Conservation (phyloP, 2,797 vertebrate genomes). For the Cynodonichthys magdalenae region DNA sequence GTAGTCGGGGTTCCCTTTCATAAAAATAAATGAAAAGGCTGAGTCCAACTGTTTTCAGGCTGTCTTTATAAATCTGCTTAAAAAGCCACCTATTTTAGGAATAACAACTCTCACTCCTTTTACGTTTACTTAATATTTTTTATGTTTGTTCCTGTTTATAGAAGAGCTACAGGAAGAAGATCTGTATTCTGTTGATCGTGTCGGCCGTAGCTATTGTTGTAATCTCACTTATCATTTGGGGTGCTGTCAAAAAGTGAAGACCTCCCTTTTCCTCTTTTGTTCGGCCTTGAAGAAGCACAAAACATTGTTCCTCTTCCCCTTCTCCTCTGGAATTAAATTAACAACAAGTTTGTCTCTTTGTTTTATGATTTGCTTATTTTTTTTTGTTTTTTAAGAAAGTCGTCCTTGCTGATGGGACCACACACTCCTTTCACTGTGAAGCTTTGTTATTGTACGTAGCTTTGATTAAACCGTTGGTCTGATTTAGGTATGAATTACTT, state of each 20-base stretch:
- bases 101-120: background rate
- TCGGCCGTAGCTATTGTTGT: slow-evolving; percentile 74
- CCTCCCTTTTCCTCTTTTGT: background rate
- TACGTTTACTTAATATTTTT: background rate
- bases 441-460: slow-evolving; percentile 8
- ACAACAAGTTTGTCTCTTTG: background rate
- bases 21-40: background rate
- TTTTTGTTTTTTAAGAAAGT: slow-evolving; percentile 9
- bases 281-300: slow-evolving; percentile 18
- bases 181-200: slow-evolving; percentile 88
- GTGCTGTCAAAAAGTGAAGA: slow-evolving; percentile 11
- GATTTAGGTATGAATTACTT: slow-evolving; percentile 6
- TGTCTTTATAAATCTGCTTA: slow-evolving; percentile 14
- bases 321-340: background rate
- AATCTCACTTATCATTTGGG: slow-evolving; percentile 85
- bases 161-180: slow-evolving; percentile 92
- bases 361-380: slow-evolving; percentile 11
- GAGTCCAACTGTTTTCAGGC: slow-evolving; percentile 13
- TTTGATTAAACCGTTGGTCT: slow-evolving; percentile 16
- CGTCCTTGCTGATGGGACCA: background rate
- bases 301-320: background rate
- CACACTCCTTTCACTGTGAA: slow-evolving; percentile 33
- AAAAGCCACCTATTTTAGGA: too few species aligned
- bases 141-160: slow-evolving; percentile 50
- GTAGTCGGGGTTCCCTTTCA: too few species aligned